Evolutionary conservation across 2,113 vertebrate species (phyloP).

Genomic region (Leucoraja erinaceus): DNA sequence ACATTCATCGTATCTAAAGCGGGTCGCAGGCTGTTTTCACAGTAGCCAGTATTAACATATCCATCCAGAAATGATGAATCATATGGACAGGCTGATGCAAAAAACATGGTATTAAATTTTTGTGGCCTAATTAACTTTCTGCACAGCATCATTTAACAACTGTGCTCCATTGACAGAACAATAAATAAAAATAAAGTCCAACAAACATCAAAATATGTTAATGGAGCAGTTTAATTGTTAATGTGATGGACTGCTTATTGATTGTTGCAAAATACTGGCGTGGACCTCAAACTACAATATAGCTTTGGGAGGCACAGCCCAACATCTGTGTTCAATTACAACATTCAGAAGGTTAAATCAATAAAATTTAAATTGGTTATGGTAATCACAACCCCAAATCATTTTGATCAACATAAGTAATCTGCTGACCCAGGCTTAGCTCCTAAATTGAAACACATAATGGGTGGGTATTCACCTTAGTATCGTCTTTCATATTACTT

Average conservation of each 20-base stretch:
- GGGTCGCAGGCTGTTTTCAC: neutral
- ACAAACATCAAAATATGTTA: slow-evolving; percentile 69
- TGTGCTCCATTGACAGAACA: slow-evolving; percentile 69
- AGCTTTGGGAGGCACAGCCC: slow-evolving; percentile 64
- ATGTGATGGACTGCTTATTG: slow-evolving; percentile 79
- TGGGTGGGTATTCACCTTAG: slow-evolving; percentile 69
- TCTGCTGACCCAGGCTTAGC: slow-evolving; percentile 81
- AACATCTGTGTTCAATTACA: slow-evolving; percentile 85
- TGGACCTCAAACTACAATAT: slow-evolving; percentile 67
- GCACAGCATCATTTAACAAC: slow-evolving; percentile 43
- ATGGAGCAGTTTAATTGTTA: slow-evolving; percentile 85
- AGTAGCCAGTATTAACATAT: neutral
- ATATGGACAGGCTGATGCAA: slow-evolving; percentile 19
- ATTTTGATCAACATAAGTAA: slow-evolving; percentile 85
- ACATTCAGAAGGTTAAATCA: slow-evolving; percentile 82
- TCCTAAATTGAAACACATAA: slow-evolving; percentile 73
- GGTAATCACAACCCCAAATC: slow-evolving; percentile 91
- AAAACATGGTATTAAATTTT: slow-evolving; percentile 36
- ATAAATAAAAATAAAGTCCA: slow-evolving; percentile 75
- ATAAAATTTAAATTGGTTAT: slow-evolving; percentile 99
- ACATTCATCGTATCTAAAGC: no score
- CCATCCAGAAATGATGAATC: neutral
- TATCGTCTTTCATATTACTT: slow-evolving; percentile 70
- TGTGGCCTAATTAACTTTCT: slow-evolving; percentile 37
- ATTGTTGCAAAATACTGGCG: slow-evolving; percentile 68